Percentiles rank a stretch among this genome's conserved stretches.
phyloP scores from a whole-genome alignment of 1,140 invertebrate species.

The Caenorhabditis latens region DNA sequence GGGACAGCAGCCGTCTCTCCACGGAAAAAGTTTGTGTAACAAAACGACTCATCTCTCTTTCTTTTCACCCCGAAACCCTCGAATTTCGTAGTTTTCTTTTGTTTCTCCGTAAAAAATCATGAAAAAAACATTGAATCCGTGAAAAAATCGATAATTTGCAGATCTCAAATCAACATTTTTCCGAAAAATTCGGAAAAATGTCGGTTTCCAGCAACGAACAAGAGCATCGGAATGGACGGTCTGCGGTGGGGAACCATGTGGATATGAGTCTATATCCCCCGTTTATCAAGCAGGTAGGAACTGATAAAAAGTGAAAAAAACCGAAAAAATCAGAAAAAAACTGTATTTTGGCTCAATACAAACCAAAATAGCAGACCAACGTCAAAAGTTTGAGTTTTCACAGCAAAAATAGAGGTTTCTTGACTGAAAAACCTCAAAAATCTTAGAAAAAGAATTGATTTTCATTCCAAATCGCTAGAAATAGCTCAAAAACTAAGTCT shows the following conservation, averaged over 20 bases:
- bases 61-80: neutral
- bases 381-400: no score
- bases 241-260: neutral
- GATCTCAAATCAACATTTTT: constrained; percentile 3
- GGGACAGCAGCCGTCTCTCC: neutral
- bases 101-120: neutral
- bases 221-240: constrained; percentile 17
- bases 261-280: constrained; percentile 37
- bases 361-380: no score
- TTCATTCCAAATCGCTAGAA: no score
- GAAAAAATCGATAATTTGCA: neutral
- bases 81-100: constrained; percentile 10
- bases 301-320: neutral
- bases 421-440: no score
- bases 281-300: constrained; percentile 8
- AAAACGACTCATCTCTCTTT: neutral
- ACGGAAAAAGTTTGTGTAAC: neutral
- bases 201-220: constrained; percentile 27
- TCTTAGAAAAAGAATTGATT: no score
- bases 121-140: neutral
- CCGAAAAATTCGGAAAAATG: neutral
- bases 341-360: no score
- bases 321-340: neutral
- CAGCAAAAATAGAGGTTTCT: no score
- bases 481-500: no score